Conservation (phyloP, 2,888 invertebrate species). For the Spisula subtruncata region DNA sequence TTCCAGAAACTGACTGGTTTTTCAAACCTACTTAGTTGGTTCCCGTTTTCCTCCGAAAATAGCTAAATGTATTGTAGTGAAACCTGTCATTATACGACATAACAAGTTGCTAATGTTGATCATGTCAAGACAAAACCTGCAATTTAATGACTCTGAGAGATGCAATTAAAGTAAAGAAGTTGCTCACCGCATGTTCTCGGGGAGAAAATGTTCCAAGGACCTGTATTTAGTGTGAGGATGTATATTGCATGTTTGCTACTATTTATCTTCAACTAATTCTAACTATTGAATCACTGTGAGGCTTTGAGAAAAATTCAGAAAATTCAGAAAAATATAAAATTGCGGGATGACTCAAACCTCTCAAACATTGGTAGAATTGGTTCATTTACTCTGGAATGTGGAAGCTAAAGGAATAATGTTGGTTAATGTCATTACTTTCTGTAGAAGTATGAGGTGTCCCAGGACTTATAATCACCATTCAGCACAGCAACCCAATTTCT, state of each 20-base stretch:
- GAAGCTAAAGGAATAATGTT: conserved; percentile 4
- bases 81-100: conserved; percentile 2
- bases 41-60: not conserved
- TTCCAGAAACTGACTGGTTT: not conserved
- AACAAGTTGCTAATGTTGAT: conserved; percentile 24
- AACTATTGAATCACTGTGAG: not conserved
- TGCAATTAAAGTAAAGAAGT: conserved; percentile 34
- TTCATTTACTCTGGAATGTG: conserved; percentile 20
- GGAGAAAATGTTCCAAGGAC: too few species aligned
- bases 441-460: not conserved
- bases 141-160: conserved; percentile 7
- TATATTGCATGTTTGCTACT: conserved; percentile 34
- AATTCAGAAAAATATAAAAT: not conserved
- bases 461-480: not conserved
- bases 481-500: not conserved
- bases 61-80: not conserved
- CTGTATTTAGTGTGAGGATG: not conserved
- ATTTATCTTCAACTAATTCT: conserved; percentile 17
- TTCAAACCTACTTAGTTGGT: conserved; percentile 20
- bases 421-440: not conserved
- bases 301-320: not conserved
- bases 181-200: conserved; percentile 9
- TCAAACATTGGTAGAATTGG: conserved; percentile 20
- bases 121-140: conserved; percentile 19
- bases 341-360: conserved; percentile 40